Conservation (phyloP, 2,888 invertebrate species). For the Troilus luridus region DNA sequence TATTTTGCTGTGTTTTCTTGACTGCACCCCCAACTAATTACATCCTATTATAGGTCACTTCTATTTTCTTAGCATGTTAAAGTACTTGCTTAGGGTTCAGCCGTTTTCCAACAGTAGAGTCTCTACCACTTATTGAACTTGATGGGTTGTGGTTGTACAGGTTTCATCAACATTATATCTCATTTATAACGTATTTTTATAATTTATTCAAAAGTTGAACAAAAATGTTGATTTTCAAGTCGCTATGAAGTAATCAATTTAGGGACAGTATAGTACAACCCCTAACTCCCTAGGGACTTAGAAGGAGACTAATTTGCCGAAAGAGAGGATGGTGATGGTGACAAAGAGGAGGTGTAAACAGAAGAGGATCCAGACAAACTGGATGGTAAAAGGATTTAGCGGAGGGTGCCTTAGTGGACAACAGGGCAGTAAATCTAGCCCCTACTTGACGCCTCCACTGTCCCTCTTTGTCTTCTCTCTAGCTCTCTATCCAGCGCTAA, state of each 20-base stretch:
- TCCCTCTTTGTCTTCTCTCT: not conserved
- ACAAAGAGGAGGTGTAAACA: slow-evolving; percentile 50
- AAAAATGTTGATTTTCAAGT: not conserved
- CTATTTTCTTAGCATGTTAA: too few species aligned
- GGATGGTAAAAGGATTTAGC: slow-evolving; percentile 41
- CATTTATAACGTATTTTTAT: too few species aligned
- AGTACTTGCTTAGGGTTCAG: too few species aligned
- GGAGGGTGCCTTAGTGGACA: slow-evolving; percentile 12
- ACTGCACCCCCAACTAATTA: too few species aligned
- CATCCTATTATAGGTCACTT: too few species aligned
- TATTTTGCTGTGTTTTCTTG: too few species aligned
- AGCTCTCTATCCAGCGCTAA: not conserved
- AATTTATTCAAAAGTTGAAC: too few species aligned
- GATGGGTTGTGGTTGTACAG: too few species aligned
- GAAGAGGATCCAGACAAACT: slow-evolving; percentile 43
- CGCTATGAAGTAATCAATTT: not conserved
- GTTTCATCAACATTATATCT: too few species aligned
- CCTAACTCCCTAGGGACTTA: not conserved
- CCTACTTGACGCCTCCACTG: not conserved
- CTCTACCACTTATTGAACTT: too few species aligned
- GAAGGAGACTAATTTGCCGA: not conserved
- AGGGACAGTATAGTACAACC: not conserved
- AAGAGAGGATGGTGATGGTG: not conserved
- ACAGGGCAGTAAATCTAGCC: slow-evolving; percentile 17
- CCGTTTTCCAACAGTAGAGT: too few species aligned